Base-by-base conservation (phyloP, 2,888 invertebrate genomes). In the Lordiphosa fenestrarum region DNA sequence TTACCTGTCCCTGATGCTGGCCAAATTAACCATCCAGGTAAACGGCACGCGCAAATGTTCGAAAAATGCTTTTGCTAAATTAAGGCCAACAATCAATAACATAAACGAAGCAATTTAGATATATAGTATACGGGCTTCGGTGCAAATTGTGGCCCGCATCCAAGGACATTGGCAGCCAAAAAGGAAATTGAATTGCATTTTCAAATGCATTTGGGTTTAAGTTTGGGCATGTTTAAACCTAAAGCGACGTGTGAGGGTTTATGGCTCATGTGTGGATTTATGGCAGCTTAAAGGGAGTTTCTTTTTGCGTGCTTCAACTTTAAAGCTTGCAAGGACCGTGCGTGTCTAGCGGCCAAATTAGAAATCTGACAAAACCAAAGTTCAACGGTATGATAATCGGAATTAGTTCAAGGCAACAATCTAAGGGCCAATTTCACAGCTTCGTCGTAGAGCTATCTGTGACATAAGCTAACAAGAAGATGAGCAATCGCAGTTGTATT, bases 151-250 rank as follows among this genome's bases (percentile, higher is more conserved):
- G 40, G 44, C 53, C 42, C 42, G 35, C 33, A 36, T 33, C 6
- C 55, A 42, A 51, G 57, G 55, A 46, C 50, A 25, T n/a, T 33
- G 21, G 10, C 25, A 23, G 37, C 41, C 15, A 21, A 47, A 46
- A 35, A 55, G 70, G 57, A 77, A 80, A 77, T 83, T 66, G 68
- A 70, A 83, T 73, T 80, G 84, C 81, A 83, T 83, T 83, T 30
- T 55, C 36, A 52, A 82, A 82, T 71, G 67, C 75, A 74, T 62
- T 53, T 39, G 42, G 54, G 52, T 42, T 65, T 39, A 19, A 41
- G 41, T 53, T 67, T 50, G 37, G 50, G 54, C 46, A 25, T 21
- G 58, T 53, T 63, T 71, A 49, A 57, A 21, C 36, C 46, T 48
- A 50, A n/a, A 35, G 55, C 42, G 38, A 41, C 61, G 35, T 49